Base-by-base conservation (phyloP, 2,113 vertebrate genomes). In the Melanotaenia duboulayi region DNA sequence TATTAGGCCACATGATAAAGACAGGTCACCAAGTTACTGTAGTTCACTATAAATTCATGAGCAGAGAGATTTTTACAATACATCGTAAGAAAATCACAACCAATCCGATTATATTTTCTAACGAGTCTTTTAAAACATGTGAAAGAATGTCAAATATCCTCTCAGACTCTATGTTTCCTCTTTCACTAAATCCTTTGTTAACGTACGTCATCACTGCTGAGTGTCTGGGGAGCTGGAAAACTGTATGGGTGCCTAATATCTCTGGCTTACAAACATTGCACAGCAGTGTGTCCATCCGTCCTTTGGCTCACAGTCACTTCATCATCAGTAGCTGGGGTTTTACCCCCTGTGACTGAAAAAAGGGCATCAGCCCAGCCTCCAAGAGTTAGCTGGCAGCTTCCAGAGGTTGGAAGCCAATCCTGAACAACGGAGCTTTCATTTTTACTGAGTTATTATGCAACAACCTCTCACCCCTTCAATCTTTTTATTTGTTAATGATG, bases 401-500 rank as follows among this genome's bases (percentile, higher is more conserved):
- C 71, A 48, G 79, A 74, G 76, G 77, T 80, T 78, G 72, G 74
- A 83, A 81, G 77, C 81, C 76, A 81, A 81, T 50, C 60, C 73
- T 51, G 63, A 87, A 90, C 86, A 87, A 83, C 82, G 63, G 70
- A 65, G 79, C 76, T 88, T 89, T 84, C 49, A 82, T 65, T 83
- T 87, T 80, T 85, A 86, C 44, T 80, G 66, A 82, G 72, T 71
- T 74, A 73, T 92, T 90, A 85, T 22, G 69, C 83, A 93, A 92
- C 78, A 87, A 81, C 86, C 91, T 90, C 90, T 92, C 17, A 50
- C 54, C 61, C 51, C 37, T 32, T 22, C 71, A n/a, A 37, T 23
- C 77, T 68, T 83, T 87, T 81, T 85, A 86, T 91, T 90, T 81
- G 75, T 78, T 91, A 92, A 92, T 91, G 89, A 90, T 78, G 76